phyloP scores from a whole-genome alignment of 2,888 invertebrate genomes.

The Athalia cordata region DNA sequence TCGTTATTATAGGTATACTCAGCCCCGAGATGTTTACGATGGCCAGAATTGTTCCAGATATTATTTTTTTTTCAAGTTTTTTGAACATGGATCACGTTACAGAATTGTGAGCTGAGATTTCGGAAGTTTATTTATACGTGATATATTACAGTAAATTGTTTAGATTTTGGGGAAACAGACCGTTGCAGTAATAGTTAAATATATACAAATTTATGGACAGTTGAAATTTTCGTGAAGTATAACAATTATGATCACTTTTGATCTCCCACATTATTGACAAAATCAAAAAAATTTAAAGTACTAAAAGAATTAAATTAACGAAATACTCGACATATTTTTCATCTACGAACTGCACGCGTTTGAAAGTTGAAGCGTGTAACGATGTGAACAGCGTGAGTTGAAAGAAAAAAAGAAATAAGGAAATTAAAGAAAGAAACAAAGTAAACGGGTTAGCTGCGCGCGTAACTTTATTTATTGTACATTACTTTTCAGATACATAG shows the following conservation, averaged over 20 bases:
- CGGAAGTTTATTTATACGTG: neutral
- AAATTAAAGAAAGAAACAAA: neutral
- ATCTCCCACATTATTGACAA: neutral
- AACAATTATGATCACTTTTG: too few relatives aligned
- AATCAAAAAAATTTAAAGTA: neutral
- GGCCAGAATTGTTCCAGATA: too few relatives aligned
- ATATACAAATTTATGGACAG: neutral
- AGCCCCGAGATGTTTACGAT: neutral
- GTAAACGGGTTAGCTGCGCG: neutral
- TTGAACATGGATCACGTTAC: slow-evolving; percentile 15
- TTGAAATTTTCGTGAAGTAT: neutral
- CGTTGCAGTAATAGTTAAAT: neutral
- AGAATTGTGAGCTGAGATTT: slow-evolving; percentile 28
- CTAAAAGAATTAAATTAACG: neutral
- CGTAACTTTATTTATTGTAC: neutral
- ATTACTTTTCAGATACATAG: slow-evolving; percentile 6
- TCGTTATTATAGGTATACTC: neutral
- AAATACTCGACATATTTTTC: too few relatives aligned
- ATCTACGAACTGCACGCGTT: neutral
- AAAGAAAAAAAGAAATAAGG: neutral
- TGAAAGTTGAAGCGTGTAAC: neutral
- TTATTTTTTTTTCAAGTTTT: slow-evolving; percentile 3
- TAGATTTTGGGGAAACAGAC: neutral
- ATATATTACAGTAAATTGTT: neutral
- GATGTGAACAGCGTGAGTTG: neutral